phyloP scores from a whole-genome alignment of 2,888 invertebrate species.

The Thalpophila matura region DNA sequence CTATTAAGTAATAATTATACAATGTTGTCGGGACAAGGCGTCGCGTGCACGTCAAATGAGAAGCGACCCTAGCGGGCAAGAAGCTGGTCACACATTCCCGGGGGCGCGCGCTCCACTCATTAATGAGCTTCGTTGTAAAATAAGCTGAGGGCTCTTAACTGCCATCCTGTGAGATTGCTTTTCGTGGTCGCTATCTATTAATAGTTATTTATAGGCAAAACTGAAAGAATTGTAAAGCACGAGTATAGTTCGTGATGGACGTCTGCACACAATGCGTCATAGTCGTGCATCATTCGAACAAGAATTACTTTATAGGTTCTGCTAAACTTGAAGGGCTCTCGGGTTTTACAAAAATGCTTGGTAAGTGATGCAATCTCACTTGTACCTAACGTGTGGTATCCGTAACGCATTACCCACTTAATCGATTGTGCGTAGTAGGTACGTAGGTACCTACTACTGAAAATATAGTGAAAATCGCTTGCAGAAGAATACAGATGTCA shows the following conservation, averaged over 20 bases:
- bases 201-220: conserved; percentile 87
- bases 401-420: not conserved
- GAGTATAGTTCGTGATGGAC: conserved; percentile 73
- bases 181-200: conserved; percentile 87
- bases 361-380: conserved; percentile 63
- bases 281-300: conserved; percentile 71
- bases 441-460: no score
- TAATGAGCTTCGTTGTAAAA: conserved; percentile 89
- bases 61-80: conserved; percentile 69
- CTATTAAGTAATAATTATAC: conserved; percentile 84
- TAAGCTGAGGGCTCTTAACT: conserved; percentile 86
- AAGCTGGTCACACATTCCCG: conserved; percentile 72
- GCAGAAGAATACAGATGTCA: no score
- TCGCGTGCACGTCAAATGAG: conserved; percentile 63
- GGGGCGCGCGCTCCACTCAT: conserved; percentile 69
- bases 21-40: conserved; percentile 72
- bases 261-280: conserved; percentile 76
- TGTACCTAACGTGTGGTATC: conserved; percentile 4
- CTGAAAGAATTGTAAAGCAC: conserved; percentile 77
- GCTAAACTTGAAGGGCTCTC: conserved; percentile 66
- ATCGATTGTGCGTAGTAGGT: no score
- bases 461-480: no score
- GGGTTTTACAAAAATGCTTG: conserved; percentile 63
- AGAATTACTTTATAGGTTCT: conserved; percentile 63
- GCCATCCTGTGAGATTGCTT: conserved; percentile 87